phyloP scores from a whole-genome alignment of 2,888 invertebrate genomes.

The Netelia inedita region DNA sequence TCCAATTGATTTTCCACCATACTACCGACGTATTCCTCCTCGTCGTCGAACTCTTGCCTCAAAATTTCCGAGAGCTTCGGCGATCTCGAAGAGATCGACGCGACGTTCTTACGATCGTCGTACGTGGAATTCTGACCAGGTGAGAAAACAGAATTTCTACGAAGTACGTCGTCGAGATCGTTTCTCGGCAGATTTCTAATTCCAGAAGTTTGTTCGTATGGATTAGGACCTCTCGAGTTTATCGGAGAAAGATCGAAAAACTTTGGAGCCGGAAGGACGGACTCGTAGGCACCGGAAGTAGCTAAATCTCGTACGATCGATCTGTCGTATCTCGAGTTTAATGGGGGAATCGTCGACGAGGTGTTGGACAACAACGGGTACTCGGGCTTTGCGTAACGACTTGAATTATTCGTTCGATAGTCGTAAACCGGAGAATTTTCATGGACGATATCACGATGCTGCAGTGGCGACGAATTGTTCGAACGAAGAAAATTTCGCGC shows the following conservation, averaged over 20 bases:
- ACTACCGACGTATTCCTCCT: conserved; percentile 54
- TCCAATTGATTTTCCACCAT: conserved; percentile 78
- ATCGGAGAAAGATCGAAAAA: not conserved
- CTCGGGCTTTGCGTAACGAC: not conserved
- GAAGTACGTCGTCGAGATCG: not conserved
- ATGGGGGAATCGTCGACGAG: not conserved
- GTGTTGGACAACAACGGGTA: conserved; percentile 3
- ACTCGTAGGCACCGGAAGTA: conserved; percentile 37
- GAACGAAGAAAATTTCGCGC: not conserved
- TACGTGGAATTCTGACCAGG: not conserved
- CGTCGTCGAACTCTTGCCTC: conserved; percentile 41
- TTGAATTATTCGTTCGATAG: conserved; percentile 5
- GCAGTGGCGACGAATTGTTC: conserved; percentile 11
- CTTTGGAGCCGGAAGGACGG: not conserved
- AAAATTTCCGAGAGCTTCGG: conserved; percentile 32
- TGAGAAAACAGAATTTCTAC: not conserved
- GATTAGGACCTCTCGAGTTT: conserved; percentile 22
- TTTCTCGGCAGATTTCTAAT: not conserved
- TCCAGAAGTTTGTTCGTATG: not conserved
- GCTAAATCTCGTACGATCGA: conserved; percentile 31
- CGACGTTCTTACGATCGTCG: conserved; percentile 1
- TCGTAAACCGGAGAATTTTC: conserved; percentile 12
- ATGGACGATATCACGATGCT: not conserved
- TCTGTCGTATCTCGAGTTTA: not conserved
- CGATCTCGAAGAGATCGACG: conserved; percentile 2